These are phyloP conservation scores for Anniella stebbinsi DNA, from an alignment of 2,797 vertebrate genomes.

Conservation along the genomic window DNA sequence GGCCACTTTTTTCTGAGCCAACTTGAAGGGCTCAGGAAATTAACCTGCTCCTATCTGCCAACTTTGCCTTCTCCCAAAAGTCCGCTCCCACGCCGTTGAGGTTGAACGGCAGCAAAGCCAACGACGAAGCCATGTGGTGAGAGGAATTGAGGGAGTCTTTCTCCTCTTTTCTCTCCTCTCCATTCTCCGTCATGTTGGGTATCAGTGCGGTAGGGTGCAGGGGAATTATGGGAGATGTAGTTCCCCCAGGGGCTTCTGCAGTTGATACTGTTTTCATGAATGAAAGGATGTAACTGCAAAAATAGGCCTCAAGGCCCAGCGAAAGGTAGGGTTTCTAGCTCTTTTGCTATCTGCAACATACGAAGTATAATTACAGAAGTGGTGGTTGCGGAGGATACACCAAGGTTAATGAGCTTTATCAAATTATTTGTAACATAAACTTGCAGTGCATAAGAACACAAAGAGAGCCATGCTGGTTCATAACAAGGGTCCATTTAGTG, in stretches of 20 bases:
- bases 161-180: no score
- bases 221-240: no score
- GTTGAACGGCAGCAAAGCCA: no score
- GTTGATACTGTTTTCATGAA: neutral
- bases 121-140: no score
- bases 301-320: neutral
- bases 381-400: neutral
- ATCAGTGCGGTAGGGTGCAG: no score
- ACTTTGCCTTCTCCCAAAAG: no score
- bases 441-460: neutral
- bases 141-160: no score
- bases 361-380: neutral
- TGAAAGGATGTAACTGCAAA: neutral
- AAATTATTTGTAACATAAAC: neutral
- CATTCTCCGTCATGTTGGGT: no score
- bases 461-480: no score
- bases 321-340: neutral
- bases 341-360: constrained; percentile 15
- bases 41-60: no score
- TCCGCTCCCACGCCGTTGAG: no score
- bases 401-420: neutral
- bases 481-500: no score
- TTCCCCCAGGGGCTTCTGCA: neutral
- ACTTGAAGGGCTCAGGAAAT: neutral
- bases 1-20: neutral